Percentiles rank a stretch among this genome's conserved stretches.
Conservation (phyloP, 2,888 invertebrate species). For the Drosophila quinaria region DNA sequence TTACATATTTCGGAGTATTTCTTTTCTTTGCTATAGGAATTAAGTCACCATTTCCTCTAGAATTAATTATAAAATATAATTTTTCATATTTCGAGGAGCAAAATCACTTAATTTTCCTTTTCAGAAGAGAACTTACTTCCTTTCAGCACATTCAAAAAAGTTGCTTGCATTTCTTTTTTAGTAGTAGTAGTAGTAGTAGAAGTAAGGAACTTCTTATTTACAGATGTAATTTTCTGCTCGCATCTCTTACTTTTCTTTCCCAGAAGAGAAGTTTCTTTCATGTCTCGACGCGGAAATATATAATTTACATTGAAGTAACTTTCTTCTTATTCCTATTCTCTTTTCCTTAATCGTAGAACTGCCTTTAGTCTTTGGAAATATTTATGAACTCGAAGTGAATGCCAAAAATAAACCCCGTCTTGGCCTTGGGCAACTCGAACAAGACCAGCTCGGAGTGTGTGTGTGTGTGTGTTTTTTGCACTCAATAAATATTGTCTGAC, state of each 20-base stretch:
- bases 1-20: not conserved
- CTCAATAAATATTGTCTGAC: slow-evolving; percentile 77
- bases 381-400: slow-evolving; percentile 7
- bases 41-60: not conserved
- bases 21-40: not conserved
- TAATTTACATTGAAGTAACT: not conserved
- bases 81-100: too few species aligned
- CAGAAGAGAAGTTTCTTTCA: not conserved
- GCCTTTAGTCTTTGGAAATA: not conserved
- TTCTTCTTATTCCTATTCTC: not conserved
- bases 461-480: slow-evolving; percentile 47
- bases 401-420: slow-evolving; percentile 11
- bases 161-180: too few species aligned
- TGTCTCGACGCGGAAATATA: too few species aligned
- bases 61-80: too few species aligned
- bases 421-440: slow-evolving; percentile 39
- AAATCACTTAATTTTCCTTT: not conserved
- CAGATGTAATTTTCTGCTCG: not conserved
- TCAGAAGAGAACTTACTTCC: too few species aligned
- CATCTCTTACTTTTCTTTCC: not conserved
- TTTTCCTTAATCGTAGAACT: too few species aligned
- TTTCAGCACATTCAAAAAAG: too few species aligned
- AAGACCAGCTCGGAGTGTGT: slow-evolving; percentile 1
- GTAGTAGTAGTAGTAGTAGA: too few species aligned
- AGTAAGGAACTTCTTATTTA: too few species aligned